These are phyloP conservation scores for Orthosia incerta DNA, from an alignment of 2,888 invertebrate species.

Conservation along the genomic window DNA sequence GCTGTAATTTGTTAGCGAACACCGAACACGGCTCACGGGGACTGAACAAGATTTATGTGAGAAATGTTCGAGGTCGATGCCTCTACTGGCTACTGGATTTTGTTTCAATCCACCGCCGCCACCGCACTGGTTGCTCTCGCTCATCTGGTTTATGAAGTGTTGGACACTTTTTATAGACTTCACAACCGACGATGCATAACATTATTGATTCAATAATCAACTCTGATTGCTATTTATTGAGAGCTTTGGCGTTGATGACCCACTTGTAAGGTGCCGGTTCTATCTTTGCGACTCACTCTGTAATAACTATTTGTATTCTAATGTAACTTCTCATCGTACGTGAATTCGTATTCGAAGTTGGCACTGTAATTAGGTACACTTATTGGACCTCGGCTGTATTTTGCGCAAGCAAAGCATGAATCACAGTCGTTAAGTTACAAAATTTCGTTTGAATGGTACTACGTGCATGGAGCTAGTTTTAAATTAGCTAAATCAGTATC, in stretches of 20 bases:
- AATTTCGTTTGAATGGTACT: slow-evolving; percentile 64
- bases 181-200: slow-evolving; percentile 58
- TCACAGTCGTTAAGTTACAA: slow-evolving; percentile 71
- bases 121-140: slow-evolving; percentile 54
- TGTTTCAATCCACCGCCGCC: slow-evolving; percentile 57
- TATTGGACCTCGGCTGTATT: slow-evolving; percentile 67
- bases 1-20: slow-evolving; percentile 83
- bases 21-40: slow-evolving; percentile 68
- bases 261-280: slow-evolving; percentile 36
- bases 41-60: slow-evolving; percentile 85
- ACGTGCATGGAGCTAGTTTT: slow-evolving; percentile 58
- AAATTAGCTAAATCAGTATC: slow-evolving; percentile 54
- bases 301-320: slow-evolving; percentile 31
- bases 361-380: slow-evolving; percentile 68
- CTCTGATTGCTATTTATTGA: slow-evolving; percentile 72
- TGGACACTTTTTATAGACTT: slow-evolving; percentile 69
- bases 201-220: slow-evolving; percentile 70
- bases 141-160: slow-evolving; percentile 73
- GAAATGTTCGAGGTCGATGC: slow-evolving; percentile 84
- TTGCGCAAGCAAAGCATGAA: slow-evolving; percentile 77
- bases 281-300: slow-evolving; percentile 20
- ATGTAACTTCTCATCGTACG: slow-evolving; percentile 31
- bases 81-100: slow-evolving; percentile 71
- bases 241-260: slow-evolving; percentile 51
- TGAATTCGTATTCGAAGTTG: slow-evolving; percentile 58